Percentiles rank a stretch among this genome's conserved stretches.
These are phyloP conservation scores for Drosophila pectinifera DNA, from an alignment of 1,140 invertebrate genomes.

Conservation along the genomic window DNA sequence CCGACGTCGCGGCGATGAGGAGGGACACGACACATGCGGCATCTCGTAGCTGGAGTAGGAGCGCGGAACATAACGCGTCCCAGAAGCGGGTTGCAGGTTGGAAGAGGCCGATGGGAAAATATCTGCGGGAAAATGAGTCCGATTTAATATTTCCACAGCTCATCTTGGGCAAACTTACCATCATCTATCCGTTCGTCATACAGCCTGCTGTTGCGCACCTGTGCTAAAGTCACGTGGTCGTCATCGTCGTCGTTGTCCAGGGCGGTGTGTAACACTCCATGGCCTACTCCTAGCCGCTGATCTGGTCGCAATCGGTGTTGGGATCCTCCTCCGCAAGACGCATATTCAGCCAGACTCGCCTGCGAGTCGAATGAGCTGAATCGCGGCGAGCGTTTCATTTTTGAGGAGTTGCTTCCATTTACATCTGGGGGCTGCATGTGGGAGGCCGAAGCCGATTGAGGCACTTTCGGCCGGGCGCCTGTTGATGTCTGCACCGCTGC, in stretches of 20 bases:
- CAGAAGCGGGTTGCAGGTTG: constrained; percentile 46
- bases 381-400: constrained; percentile 84
- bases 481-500: constrained; percentile 72
- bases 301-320: constrained; percentile 50
- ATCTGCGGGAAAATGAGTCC: constrained; percentile 23
- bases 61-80: constrained; percentile 72
- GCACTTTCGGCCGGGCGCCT: constrained; percentile 81
- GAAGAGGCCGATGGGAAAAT: constrained; percentile 67
- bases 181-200: constrained; percentile 70
- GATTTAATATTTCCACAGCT: background rate
- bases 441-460: constrained; percentile 73
- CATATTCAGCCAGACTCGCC: constrained; percentile 84
- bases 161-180: constrained; percentile 27
- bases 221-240: constrained; percentile 58
- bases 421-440: constrained; percentile 65
- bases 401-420: constrained; percentile 67
- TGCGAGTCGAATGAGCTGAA: constrained; percentile 85
- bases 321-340: constrained; percentile 42
- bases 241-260: constrained; percentile 61
- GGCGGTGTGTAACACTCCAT: constrained; percentile 24
- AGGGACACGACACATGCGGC: constrained; percentile 44
- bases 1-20: constrained; percentile 67
- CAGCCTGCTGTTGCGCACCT: constrained; percentile 66
- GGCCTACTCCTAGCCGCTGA: constrained; percentile 38
- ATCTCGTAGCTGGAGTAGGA: constrained; percentile 84